phyloP scores from a whole-genome alignment of 2,113 vertebrate genomes.

The Irena cyanogastra region DNA sequence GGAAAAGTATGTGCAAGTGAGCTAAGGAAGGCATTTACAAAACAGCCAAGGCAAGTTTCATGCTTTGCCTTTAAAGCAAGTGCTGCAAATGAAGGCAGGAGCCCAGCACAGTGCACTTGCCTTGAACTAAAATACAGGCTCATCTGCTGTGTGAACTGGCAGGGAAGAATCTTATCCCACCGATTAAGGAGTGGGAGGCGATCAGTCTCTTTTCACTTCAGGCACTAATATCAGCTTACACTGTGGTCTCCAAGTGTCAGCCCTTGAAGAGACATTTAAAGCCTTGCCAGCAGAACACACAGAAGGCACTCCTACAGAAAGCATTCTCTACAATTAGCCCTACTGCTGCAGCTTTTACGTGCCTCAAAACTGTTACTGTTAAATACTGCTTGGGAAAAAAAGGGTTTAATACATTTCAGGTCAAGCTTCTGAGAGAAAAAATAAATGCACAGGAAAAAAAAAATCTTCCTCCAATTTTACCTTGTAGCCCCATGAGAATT shows the following conservation, averaged over 20 bases:
- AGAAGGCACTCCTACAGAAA: constrained; percentile 13
- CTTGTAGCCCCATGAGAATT: neutral
- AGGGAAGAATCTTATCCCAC: neutral
- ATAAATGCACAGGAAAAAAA: neutral
- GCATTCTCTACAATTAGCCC: neutral
- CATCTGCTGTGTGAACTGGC: neutral
- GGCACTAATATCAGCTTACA: constrained; percentile 1
- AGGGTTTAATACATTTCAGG: neutral
- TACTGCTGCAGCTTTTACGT: neutral
- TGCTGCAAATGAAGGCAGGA: neutral
- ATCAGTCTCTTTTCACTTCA: constrained; percentile 11
- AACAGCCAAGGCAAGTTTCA: neutral
- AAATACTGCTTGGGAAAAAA: neutral
- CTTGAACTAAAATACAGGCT: neutral
- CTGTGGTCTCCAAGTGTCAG: constrained; percentile 1
- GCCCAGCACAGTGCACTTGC: neutral
- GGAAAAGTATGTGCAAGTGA: neutral
- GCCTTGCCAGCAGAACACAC: constrained; percentile 8
- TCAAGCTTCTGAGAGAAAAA: neutral
- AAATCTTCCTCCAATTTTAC: neutral
- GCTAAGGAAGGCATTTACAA: neutral
- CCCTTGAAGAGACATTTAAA: neutral
- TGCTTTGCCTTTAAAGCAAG: neutral
- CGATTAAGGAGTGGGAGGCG: constrained; percentile 25
- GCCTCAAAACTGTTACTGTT: neutral